Evolutionary conservation across 2,888 invertebrate genomes (phyloP), one percentile per base, ranked within the genome.

Genomic region (Automeris io): DNA sequence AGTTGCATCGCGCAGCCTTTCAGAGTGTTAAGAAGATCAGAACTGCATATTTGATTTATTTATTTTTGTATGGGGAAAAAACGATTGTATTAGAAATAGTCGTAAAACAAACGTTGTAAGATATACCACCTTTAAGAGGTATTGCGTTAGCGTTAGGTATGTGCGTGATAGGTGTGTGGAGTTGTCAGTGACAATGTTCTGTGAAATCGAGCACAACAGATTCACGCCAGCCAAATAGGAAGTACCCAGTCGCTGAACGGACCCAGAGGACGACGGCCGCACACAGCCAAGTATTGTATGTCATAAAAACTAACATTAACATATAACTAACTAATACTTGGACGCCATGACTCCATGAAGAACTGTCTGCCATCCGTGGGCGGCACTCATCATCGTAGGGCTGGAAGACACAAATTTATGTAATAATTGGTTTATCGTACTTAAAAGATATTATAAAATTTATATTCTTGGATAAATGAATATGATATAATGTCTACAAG

Each of bases 231-330:
- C 97, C 97, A 68, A 98, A 98, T 26, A 97, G 88, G 80, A 98
- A 98, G 81, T 97, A 98, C 13, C 98, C 98, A 7, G 93, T 89
- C 1, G 94, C 96, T 1, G 96, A 95, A 26, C 98, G 98, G n/a
- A n/a, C n/a, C n/a, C n/a, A n/a, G 6, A 95, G 67, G 1, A 96
- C 93, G 1, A 97, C 95, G 0, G 96, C 95, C 33, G 95, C 71
- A 72, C 97, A 97, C 42, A 98, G 88, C 95, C 96, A 98, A 11
- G 93, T 92, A 70, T 98, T 98, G 89, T 96, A 98, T 1, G 97
- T 97, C 98, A 98, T 98, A 73, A 98, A 97, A 54, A 97, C 95
- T 72, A 98, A 86, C 98, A 98, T 98, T 35, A 98, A 89, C 79
- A 97, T 92, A 80, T 98, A 97, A 53, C 96, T 95, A 46, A 97